These are phyloP conservation scores for Hipposideros armiger DNA, from an alignment of 2,113 vertebrate species.

Conservation along the genomic window DNA sequence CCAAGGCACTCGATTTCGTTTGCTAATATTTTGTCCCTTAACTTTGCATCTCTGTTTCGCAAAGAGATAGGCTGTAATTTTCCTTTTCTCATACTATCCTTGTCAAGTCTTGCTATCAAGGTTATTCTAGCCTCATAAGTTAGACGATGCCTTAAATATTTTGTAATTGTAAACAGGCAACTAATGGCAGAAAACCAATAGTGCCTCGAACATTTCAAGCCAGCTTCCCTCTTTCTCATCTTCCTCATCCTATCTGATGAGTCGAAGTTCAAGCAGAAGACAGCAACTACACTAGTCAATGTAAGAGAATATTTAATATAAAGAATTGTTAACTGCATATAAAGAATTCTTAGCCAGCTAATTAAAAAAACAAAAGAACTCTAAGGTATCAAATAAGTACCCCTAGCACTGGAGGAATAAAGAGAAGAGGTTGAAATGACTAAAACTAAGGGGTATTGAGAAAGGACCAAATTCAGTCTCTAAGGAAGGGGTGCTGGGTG, in stretches of 20 bases:
- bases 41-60: slow-evolving; percentile 2
- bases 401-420: not conserved
- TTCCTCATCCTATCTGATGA: not conserved
- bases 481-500: not conserved
- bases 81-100: not conserved
- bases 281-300: not conserved
- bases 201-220: not conserved
- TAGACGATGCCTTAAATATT: not conserved
- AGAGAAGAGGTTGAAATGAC: not conserved
- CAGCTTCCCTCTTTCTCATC: not conserved
- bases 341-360: not conserved
- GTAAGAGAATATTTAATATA: not conserved
- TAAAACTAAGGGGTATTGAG: not conserved
- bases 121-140: not conserved
- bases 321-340: not conserved
- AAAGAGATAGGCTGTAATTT: not conserved
- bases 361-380: not conserved
- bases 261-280: not conserved
- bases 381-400: not conserved
- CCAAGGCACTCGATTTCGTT: not conserved
- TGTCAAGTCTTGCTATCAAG: not conserved
- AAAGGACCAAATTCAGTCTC: not conserved
- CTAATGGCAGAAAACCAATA: not conserved
- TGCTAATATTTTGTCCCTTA: slow-evolving; percentile 1
- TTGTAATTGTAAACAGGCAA: not conserved